Base-by-base conservation (phyloP, 2,797 vertebrate genomes). In the Prionace glauca region DNA sequence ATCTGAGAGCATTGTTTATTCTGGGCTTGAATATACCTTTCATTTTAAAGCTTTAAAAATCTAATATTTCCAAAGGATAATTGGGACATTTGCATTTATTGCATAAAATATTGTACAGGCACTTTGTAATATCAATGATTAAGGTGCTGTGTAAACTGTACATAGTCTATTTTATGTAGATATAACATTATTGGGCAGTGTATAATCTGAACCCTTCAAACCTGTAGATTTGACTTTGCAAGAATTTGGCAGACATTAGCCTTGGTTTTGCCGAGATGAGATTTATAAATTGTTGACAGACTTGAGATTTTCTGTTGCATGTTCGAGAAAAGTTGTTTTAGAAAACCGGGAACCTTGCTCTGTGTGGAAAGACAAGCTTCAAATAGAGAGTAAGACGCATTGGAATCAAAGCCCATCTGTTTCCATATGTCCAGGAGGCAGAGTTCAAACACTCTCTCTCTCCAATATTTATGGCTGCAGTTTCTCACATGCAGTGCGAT, bases 401-500 rank as follows among this genome's bases (percentile, higher is more conserved):
- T 56, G 93, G 77, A 56, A 74, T 74, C 41, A 9, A 29, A 95
- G 71, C 93, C 93, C 45, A 50, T 95, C 29, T 95, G 93, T 74
- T 95, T 95, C 29, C 29, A 95, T 14, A 56, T 50, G 14, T 22
- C 71, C 93, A 95, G 41, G 29, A 56, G 71, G 71, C 41, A 10
- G 60, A 60, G 72, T 69, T 92, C 90, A 92, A 90, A 41, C 62
- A 8, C 90, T 16, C n/a, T 32, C 65, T 32, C 65, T 12, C 93
- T 56, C 93, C 93, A 16, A 74, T 69, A 32, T 29, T 32, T 7
- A 50, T 74, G 67, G 72, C 93, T 56, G 69, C 45, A 94, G 41
- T 29, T 95, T 95, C 93, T 95, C 93, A 60, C 71, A 95, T 72
- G 93, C 26, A 77, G 26, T 20, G 41, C 16, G 77, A 77, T 77